phyloP scores from a whole-genome alignment of 2,888 invertebrate genomes.

The Acheta domesticus region DNA sequence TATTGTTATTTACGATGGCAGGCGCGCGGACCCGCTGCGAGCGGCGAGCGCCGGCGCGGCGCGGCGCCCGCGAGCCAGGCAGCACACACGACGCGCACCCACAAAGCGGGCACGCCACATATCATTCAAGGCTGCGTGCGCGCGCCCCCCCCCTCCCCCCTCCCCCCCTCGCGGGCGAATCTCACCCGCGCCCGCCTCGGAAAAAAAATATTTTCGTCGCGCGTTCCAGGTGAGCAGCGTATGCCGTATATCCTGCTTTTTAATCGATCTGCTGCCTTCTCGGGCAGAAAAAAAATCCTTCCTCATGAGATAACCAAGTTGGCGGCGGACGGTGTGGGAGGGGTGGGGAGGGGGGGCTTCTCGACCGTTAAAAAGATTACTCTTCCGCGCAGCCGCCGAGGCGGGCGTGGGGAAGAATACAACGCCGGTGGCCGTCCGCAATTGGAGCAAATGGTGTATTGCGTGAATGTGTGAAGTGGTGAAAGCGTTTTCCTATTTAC shows the following conservation, averaged over 20 bases:
- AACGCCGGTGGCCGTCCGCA: too few species aligned
- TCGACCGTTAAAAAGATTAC: too few species aligned
- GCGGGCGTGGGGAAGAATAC: too few species aligned
- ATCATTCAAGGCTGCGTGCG: background rate
- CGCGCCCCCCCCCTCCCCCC: background rate
- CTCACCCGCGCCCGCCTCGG: background rate
- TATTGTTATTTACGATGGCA: constrained; percentile 10
- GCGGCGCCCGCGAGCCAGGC: background rate
- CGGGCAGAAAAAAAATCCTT: background rate
- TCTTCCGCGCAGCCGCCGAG: too few species aligned
- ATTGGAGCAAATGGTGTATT: too few species aligned
- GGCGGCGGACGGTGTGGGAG: too few species aligned
- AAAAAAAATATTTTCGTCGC: background rate
- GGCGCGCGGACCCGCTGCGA: background rate
- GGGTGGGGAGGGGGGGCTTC: too few species aligned
- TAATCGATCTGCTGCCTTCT: background rate
- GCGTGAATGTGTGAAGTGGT: too few species aligned
- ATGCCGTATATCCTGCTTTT: background rate
- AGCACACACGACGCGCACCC: background rate
- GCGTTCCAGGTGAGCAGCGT: constrained; percentile 7
- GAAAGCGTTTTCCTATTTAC: too few species aligned
- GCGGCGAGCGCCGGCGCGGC: background rate
- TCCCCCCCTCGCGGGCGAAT: background rate
- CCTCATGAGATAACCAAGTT: too few species aligned
- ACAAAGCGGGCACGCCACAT: background rate